Percentiles rank a stretch among this genome's conserved stretches.
phyloP scores from a whole-genome alignment of 2,888 invertebrate genomes.

The Cheilosia impressa region DNA sequence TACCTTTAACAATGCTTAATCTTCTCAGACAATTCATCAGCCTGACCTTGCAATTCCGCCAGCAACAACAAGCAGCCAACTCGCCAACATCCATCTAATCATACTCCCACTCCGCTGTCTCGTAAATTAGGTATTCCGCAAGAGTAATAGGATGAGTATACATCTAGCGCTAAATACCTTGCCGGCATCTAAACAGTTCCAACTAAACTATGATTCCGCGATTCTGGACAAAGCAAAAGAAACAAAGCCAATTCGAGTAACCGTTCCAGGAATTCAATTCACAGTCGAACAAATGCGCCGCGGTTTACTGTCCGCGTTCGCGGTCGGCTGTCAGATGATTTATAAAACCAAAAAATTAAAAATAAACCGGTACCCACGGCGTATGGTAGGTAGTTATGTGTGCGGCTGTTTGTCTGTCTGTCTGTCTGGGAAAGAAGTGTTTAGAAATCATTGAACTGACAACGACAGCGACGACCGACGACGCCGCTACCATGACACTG shows the following conservation, averaged over 20 bases:
- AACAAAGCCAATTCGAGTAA: conserved; percentile 55
- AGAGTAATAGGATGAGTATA: conserved; percentile 29
- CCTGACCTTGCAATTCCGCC: conserved; percentile 20
- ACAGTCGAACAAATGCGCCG: conserved; percentile 18
- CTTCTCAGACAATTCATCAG: neutral
- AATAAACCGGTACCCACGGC: neutral
- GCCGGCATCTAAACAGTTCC: conserved; percentile 23
- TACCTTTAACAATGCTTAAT: conserved; percentile 1
- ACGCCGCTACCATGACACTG: conserved; percentile 48
- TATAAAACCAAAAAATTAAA: conserved; percentile 31
- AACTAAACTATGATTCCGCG: conserved; percentile 11
- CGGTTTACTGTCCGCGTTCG: conserved; percentile 15
- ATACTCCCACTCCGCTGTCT: conserved; percentile 20
- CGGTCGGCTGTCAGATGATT: conserved; percentile 50
- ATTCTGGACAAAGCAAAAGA: conserved; percentile 36
- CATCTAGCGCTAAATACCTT: conserved; percentile 30
- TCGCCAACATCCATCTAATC: conserved; percentile 32
- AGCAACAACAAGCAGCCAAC: neutral
- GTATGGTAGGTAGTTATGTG: conserved; percentile 6
- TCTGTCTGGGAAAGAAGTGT: conserved; percentile 30
- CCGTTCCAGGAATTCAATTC: conserved; percentile 62
- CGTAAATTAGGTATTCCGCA: conserved; percentile 23
- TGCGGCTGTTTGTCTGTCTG: conserved; percentile 7
- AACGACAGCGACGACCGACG: conserved; percentile 31
- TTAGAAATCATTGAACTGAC: conserved; percentile 67